Base-by-base conservation (phyloP, 2,888 invertebrate genomes). In the Caenorhabditis zanzibari region DNA sequence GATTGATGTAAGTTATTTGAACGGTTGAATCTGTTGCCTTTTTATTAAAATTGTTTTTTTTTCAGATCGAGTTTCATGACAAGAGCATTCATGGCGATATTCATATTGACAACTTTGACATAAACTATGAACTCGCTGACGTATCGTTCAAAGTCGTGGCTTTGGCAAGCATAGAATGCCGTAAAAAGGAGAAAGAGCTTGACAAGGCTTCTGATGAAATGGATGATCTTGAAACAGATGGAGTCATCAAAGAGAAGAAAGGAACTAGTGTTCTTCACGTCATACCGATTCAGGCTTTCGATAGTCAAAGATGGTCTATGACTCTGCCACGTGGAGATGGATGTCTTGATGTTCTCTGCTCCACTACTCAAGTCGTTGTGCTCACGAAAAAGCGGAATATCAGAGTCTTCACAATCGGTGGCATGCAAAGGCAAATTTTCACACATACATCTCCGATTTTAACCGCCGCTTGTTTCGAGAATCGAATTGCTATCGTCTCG, bases 31-130 rank as follows among this genome's bases (percentile, higher is more conserved):
- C 28, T 58, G n/a, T 3, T 9, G 54, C 14, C 24, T 3, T 28
- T 14, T 22, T 22, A 16, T 44, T 44, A 32, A n/a, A n/a, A n/a
- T n/a, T n/a, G n/a, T n/a, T n/a, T n/a, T n/a, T n/a, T n/a, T 28
- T 85, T 59, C 59, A 91, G 90, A 84, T 98, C 0, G 97, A 97
- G 93, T 99, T 98, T 93, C 97, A 98, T 90, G 97, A 99, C 93
- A 95, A 95, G 0, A 95, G 95, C 66, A 94, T 96, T 14, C 97
- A 98, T 92, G 96, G 96, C 92, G 95, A 96, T 26, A 95, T 98
- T 92, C 96, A 96, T 92, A 94, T 98, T 86, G 95, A 95, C 90
- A 98, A 99, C 93, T 95, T 95, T 91, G 93, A 79, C n/a, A 86
- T 95, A 52, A 95, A 95, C 85, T 96, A 97, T 93, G 95, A 95